A percentile compares a stretch with the other conserved stretches of the same genome.
Conservation (phyloP, 2,113 vertebrate genomes). For the Serinus canaria region DNA sequence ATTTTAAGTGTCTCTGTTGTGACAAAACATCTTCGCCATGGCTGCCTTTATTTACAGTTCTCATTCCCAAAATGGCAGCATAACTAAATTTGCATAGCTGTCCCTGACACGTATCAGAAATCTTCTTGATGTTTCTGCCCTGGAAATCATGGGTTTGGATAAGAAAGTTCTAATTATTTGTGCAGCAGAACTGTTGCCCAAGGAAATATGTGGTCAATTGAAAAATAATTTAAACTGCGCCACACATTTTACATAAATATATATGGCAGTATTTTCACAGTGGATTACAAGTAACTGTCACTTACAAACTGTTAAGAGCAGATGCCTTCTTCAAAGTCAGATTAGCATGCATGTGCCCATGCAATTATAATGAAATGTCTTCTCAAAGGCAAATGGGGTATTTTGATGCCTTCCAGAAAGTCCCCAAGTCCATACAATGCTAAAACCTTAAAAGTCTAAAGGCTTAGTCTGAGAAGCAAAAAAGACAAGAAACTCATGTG, state of each 20-base stretch:
- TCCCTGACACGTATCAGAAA: not conserved
- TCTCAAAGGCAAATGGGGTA: not conserved
- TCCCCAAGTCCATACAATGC: not conserved
- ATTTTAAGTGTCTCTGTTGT: not conserved
- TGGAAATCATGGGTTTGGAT: not conserved
- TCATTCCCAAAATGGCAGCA: not conserved
- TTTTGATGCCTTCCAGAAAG: not conserved
- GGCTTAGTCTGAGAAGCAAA: not conserved
- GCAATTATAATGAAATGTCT: not conserved
- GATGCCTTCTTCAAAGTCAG: not conserved
- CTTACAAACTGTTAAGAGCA: not conserved
- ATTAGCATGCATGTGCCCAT: not conserved
- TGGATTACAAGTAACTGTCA: not conserved
- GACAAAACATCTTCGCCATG: not conserved
- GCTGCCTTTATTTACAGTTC: conserved; percentile 30
- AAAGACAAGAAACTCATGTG: not conserved
- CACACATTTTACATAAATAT: not conserved
- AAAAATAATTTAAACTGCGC: not conserved
- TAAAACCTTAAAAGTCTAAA: not conserved
- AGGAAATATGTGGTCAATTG: not conserved
- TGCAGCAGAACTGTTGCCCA: not conserved
- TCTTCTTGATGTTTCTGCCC: not conserved
- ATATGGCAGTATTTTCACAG: not conserved
- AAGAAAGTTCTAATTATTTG: not conserved
- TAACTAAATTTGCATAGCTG: not conserved